These are phyloP conservation scores for Diachrysia chrysitis DNA, from an alignment of 2,888 invertebrate species.

Conservation along the genomic window DNA sequence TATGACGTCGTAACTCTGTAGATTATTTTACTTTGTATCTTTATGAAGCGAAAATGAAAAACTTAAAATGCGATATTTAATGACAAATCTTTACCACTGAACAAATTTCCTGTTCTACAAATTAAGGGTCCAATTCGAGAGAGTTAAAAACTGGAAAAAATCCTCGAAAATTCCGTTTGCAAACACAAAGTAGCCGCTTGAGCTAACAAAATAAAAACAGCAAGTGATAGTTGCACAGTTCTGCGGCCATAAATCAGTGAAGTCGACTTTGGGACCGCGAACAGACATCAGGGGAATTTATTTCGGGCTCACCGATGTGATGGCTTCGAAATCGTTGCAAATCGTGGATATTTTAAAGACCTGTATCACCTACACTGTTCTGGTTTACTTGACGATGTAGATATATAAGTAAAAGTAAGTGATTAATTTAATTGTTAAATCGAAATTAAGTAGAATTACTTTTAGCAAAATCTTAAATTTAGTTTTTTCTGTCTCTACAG, in stretches of 20 bases:
- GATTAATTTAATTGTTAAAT: neutral
- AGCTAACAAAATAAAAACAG: slow-evolving; percentile 77
- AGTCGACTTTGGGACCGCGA: slow-evolving; percentile 64
- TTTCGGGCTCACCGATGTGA: slow-evolving; percentile 70
- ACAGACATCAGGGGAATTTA: slow-evolving; percentile 84
- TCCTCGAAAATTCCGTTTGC: slow-evolving; percentile 70
- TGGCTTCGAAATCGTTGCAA: slow-evolving; percentile 54
- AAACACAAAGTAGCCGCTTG: slow-evolving; percentile 77
- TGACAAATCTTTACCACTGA: neutral
- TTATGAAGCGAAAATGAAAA: neutral
- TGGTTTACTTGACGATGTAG: slow-evolving; percentile 42
- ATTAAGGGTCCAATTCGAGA: slow-evolving; percentile 42
- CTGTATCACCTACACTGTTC: slow-evolving; percentile 29
- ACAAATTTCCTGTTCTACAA: slow-evolving; percentile 8
- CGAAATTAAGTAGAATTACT: no score
- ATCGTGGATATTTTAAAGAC: slow-evolving; percentile 53
- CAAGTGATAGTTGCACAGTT: slow-evolving; percentile 81
- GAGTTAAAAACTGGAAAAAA: slow-evolving; percentile 65
- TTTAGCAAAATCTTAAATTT: no score
- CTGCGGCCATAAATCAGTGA: slow-evolving; percentile 86
- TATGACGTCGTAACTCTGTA: slow-evolving; percentile 10
- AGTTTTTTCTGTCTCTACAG: no score
- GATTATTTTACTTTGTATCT: slow-evolving; percentile 10
- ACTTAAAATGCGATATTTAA: neutral
- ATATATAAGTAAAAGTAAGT: slow-evolving; percentile 26